These are phyloP conservation scores for Astropecten irregularis DNA, from an alignment of 53 echinoderm and acorn worm species.

Conservation along the genomic window DNA sequence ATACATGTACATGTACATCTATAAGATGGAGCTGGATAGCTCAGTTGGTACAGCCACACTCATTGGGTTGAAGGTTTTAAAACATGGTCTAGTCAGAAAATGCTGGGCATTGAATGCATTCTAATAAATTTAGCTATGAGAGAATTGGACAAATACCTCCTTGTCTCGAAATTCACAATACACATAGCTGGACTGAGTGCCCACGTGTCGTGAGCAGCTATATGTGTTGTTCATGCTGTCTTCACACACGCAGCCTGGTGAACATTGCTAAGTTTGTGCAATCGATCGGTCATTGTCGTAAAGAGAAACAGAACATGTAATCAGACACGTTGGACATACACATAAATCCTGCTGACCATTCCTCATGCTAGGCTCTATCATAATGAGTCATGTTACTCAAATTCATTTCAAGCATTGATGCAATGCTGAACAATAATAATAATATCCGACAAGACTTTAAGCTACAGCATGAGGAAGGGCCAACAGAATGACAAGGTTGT, in stretches of 20 bases:
- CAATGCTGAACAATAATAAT: no score
- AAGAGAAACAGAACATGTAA: neutral
- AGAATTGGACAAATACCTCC: conserved; percentile 80
- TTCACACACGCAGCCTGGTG: conserved; percentile 92
- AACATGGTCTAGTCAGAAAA: no score
- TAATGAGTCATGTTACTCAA: neutral
- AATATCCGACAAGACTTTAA: no score
- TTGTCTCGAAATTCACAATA: conserved; percentile 88
- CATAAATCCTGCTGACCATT: no score
- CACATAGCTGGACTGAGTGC: conserved; percentile 50
- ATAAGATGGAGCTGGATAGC: no score
- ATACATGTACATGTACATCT: no score
- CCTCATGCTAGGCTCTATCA: neutral
- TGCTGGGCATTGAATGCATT: no score
- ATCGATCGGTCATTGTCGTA: neutral
- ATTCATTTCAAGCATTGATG: no score
- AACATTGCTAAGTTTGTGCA: conserved; percentile 67
- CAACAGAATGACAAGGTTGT: neutral
- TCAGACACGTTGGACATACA: neutral
- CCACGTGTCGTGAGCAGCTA: conserved; percentile 67
- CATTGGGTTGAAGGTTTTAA: no score
- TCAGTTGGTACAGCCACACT: no score
- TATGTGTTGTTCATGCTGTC: conserved; percentile 93
- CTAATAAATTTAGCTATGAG: no score
- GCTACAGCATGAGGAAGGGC: neutral